These are phyloP conservation scores for Enoplosus armatus DNA, from an alignment of 2,797 vertebrate genomes.

Conservation along the genomic window DNA sequence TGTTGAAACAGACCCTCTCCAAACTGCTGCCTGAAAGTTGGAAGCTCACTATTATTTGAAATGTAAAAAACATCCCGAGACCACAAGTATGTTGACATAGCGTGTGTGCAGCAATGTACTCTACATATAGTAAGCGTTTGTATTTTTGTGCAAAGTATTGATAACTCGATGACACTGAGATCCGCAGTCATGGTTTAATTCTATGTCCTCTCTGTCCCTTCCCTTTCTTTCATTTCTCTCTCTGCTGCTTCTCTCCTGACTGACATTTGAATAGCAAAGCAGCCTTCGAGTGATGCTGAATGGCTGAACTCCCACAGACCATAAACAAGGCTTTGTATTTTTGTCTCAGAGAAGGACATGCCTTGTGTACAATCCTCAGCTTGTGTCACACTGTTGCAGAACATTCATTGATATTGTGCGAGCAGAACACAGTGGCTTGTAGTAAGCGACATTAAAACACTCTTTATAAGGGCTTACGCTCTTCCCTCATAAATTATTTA, in stretches of 20 bases:
- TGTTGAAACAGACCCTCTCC: background rate
- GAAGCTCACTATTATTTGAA: background rate
- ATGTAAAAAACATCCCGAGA: background rate
- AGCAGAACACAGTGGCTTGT: constrained; percentile 40
- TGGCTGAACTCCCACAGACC: constrained; percentile 71
- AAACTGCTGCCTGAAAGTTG: background rate
- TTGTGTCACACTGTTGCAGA: constrained; percentile 70
- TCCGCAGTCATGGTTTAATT: background rate
- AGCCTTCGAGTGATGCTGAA: constrained; percentile 70
- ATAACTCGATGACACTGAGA: constrained; percentile 4
- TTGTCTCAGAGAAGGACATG: constrained; percentile 49
- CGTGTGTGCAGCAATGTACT: background rate
- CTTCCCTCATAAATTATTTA: constrained; percentile 22
- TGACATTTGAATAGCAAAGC: constrained; percentile 87
- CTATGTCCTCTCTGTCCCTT: constrained; percentile 1
- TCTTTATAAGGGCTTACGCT: constrained; percentile 34
- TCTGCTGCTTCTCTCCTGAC: constrained; percentile 43
- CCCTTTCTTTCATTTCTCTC: constrained; percentile 26
- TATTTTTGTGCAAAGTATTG: constrained; percentile 10
- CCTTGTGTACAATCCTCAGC: constrained; percentile 57
- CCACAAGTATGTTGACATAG: background rate
- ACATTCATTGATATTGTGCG: constrained; percentile 46
- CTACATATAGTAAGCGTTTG: background rate
- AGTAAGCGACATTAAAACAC: constrained; percentile 40
- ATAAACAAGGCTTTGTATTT: constrained; percentile 76